Evolutionary conservation across 2,113 vertebrate genomes (phyloP).

Genomic region (Peromyscus californicus): DNA sequence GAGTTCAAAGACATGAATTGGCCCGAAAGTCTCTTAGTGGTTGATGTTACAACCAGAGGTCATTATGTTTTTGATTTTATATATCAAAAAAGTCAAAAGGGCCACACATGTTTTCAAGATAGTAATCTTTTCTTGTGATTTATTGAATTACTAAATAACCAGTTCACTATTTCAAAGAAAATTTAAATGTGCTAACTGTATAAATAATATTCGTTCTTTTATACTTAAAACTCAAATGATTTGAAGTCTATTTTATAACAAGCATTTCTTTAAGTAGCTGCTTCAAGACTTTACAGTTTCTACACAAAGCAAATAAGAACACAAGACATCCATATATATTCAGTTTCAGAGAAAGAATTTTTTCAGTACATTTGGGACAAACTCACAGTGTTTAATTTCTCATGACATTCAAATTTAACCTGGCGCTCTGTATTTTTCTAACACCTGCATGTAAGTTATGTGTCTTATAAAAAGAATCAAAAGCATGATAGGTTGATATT

Average conservation of each 20-base stretch:
- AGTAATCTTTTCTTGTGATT: conserved; percentile 34
- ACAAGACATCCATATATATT: background rate
- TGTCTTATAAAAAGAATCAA: background rate
- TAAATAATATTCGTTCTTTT: background rate
- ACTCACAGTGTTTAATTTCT: background rate
- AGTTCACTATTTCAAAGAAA: background rate
- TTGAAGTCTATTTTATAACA: conserved; percentile 11
- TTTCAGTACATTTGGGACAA: background rate
- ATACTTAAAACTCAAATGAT: background rate
- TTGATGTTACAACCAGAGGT: background rate
- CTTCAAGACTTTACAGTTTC: background rate
- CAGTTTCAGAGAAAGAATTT: conserved; percentile 14
- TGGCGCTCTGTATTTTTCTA: background rate
- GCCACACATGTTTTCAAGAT: background rate
- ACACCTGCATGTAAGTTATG: background rate
- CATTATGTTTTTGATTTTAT: background rate
- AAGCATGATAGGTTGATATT: background rate
- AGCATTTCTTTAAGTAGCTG: background rate
- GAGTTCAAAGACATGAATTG: background rate
- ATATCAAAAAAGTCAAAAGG: background rate
- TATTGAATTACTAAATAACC: background rate
- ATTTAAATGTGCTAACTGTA: background rate
- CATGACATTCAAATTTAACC: background rate
- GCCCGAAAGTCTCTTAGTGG: background rate
- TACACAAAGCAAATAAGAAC: conserved; percentile 4